Percentiles rank a stretch among this genome's conserved stretches.
Evolutionary conservation across 2,797 vertebrate species (phyloP).

Genomic region (Neostethus bicornis): DNA sequence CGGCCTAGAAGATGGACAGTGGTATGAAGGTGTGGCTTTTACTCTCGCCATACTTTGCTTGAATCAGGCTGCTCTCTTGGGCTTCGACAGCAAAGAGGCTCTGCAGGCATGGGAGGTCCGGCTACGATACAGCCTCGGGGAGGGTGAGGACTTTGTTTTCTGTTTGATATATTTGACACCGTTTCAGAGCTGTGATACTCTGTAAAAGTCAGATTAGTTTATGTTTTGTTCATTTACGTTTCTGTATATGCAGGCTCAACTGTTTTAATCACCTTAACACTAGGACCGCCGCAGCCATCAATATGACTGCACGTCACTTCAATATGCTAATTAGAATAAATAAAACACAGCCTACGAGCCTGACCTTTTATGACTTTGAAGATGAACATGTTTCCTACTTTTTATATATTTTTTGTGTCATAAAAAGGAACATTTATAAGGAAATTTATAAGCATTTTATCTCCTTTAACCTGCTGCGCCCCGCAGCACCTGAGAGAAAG

Average conservation of each 20-base stretch:
- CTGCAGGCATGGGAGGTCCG: slow-evolving; percentile 91
- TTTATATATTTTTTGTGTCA: no score
- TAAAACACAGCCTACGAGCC: no score
- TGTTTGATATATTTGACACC: neutral
- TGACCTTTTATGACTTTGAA: no score
- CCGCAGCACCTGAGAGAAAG: no score
- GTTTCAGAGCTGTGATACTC: neutral
- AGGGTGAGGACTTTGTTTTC: slow-evolving; percentile 79
- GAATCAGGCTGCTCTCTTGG: slow-evolving; percentile 87
- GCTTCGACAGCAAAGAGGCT: slow-evolving; percentile 90
- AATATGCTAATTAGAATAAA: no score
- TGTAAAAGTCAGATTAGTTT: no score
- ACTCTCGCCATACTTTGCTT: slow-evolving; percentile 89
- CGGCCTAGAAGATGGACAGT: slow-evolving; percentile 87
- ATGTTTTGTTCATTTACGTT: neutral
- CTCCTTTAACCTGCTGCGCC: no score
- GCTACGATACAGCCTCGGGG: slow-evolving; percentile 89
- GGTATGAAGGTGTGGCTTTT: slow-evolving; percentile 86
- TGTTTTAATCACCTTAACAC: neutral
- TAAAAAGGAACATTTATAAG: no score
- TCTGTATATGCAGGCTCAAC: neutral
- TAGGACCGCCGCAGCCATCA: no score
- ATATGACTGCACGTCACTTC: no score
- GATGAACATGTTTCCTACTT: no score
- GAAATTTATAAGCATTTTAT: no score